Evolutionary conservation across 2,113 vertebrate species (phyloP).

Genomic region (Xenopus borealis): DNA sequence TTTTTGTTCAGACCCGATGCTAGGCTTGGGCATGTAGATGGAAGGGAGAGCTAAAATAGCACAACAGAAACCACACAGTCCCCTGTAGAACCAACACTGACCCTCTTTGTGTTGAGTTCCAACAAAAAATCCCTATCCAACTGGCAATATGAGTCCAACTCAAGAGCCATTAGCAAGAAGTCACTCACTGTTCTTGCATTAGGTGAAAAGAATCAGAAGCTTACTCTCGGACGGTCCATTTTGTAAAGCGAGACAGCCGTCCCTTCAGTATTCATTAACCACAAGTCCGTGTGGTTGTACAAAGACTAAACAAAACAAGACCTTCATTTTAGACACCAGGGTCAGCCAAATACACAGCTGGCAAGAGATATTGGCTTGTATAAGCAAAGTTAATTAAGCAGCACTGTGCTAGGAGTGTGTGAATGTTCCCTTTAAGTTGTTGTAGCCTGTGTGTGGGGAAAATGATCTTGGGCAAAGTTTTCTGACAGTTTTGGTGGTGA

Average conservation of each 20-base stretch:
- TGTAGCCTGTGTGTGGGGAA: no score
- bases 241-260: neutral
- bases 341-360: neutral
- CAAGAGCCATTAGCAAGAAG: neutral
- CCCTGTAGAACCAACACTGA: neutral
- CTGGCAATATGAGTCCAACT: neutral
- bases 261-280: neutral
- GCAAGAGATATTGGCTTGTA: no score
- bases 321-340: no score
- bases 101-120: slow-evolving; percentile 3
- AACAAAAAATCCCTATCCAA: neutral
- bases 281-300: neutral
- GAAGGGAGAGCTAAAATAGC: neutral
- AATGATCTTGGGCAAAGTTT: no score
- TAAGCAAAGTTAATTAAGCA: no score
- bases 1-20: no score
- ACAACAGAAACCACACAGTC: neutral
- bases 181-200: neutral
- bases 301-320: neutral
- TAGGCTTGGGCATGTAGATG: no score
- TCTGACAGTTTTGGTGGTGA: no score
- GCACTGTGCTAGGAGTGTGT: no score
- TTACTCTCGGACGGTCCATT: neutral
- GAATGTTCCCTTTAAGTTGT: no score
- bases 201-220: neutral